A percentile compares a stretch with the other conserved stretches of the same genome.
Evolutionary conservation across 1,140 invertebrate genomes (phyloP).

Genomic region (Leguminivora glycinivorella): DNA sequence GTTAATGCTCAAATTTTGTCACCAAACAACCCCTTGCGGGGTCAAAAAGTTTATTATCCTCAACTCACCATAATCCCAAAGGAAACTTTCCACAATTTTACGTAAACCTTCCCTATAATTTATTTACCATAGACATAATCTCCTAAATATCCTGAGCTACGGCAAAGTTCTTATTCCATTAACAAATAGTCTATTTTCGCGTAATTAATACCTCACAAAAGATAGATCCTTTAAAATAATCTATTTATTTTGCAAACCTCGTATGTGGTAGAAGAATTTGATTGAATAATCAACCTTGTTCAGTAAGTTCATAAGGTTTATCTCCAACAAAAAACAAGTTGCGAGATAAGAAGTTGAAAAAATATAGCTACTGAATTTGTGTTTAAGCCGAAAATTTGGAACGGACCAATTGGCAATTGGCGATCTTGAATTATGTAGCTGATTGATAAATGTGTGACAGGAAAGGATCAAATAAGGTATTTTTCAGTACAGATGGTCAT

Average conservation of each 20-base stretch:
- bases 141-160: not conserved
- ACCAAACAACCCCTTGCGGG: not conserved
- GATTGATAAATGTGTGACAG: not conserved
- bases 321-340: not conserved
- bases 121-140: not conserved
- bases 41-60: not conserved
- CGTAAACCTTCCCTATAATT: not conserved
- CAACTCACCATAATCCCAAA: constrained; percentile 1
- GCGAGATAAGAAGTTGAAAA: not conserved
- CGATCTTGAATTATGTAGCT: not conserved
- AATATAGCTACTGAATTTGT: not conserved
- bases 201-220: not conserved
- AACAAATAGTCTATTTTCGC: not conserved
- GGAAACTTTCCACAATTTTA: constrained; percentile 3
- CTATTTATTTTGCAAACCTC: not conserved
- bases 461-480: not conserved
- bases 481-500: no score
- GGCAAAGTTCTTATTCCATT: not conserved
- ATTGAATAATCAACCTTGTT: not conserved
- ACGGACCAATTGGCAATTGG: constrained; percentile 6
- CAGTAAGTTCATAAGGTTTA: not conserved
- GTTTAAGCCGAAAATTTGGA: not conserved
- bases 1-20: not conserved
- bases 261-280: not conserved
- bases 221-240: not conserved